Conservation (phyloP, 2,888 invertebrate species). For the Lasius platythorax region DNA sequence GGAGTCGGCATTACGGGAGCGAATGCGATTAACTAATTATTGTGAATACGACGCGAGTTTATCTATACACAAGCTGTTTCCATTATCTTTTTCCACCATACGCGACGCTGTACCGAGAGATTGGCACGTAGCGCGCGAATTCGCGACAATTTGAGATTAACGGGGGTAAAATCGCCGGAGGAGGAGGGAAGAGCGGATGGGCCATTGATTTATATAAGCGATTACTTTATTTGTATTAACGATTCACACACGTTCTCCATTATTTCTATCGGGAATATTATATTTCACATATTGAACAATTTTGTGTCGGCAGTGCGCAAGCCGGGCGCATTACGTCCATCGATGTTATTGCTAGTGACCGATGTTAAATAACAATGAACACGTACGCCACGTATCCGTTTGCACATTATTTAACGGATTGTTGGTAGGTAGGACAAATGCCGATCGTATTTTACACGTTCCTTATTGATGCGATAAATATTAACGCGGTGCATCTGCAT, state of each 20-base stretch:
- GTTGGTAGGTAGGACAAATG: slow-evolving; percentile 9
- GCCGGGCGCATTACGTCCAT: slow-evolving; percentile 66
- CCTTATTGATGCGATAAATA: slow-evolving; percentile 71
- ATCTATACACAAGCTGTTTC: not conserved
- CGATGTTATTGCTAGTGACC: slow-evolving; percentile 66
- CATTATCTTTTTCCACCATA: slow-evolving; percentile 13
- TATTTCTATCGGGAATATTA: slow-evolving; percentile 55
- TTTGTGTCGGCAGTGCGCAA: slow-evolving; percentile 49
- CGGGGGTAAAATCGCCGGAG: slow-evolving; percentile 5
- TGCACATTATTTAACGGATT: slow-evolving; percentile 50
- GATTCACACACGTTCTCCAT: slow-evolving; percentile 44
- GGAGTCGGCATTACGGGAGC: not conserved
- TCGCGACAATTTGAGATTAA: slow-evolving; percentile 44
- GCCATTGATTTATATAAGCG: slow-evolving; percentile 40
- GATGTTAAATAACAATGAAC: slow-evolving; percentile 73
- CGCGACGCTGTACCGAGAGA: not conserved
- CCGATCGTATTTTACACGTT: slow-evolving; percentile 58
- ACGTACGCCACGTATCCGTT: slow-evolving; percentile 64
- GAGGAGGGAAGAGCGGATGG: slow-evolving; percentile 12
- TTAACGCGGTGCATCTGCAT: slow-evolving; percentile 50
- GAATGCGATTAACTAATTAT: slow-evolving; percentile 53
- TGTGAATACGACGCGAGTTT: slow-evolving; percentile 35
- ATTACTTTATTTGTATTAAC: slow-evolving; percentile 51
- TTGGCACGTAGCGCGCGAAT: slow-evolving; percentile 29
- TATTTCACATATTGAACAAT: slow-evolving; percentile 59